phyloP scores from a whole-genome alignment of 2,888 invertebrate species.

The Amblyjoppa proteus region DNA sequence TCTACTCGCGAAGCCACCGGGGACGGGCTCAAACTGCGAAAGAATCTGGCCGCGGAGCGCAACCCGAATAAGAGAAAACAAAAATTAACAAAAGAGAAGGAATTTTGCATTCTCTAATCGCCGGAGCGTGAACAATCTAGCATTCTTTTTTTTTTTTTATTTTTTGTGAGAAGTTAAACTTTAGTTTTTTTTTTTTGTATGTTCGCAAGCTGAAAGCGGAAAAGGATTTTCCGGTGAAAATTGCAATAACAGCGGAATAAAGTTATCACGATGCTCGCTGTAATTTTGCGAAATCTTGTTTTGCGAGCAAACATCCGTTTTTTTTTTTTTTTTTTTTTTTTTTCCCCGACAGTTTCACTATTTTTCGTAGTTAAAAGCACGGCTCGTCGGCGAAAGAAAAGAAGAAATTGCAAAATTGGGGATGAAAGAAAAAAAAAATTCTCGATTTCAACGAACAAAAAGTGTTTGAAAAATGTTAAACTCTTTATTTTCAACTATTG shows the following conservation, averaged over 20 bases:
- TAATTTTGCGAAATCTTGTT: no score
- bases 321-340: no score
- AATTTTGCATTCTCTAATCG: not conserved
- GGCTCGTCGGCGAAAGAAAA: no score
- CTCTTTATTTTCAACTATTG: no score
- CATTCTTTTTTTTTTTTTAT: not conserved
- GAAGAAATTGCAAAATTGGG: no score
- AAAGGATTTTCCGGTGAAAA: not conserved
- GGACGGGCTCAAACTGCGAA: slow-evolving; percentile 20
- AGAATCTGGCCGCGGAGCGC: slow-evolving; percentile 7
- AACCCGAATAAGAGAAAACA: not conserved
- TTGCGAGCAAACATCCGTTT: no score
- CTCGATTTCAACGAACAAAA: no score
- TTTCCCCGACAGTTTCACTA: no score
- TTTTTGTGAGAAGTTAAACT: not conserved
- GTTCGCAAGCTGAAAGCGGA: not conserved
- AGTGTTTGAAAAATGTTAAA: no score
- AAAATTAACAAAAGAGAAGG: not conserved
- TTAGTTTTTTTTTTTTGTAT: not conserved
- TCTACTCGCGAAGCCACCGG: not conserved
- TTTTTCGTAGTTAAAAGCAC: no score
- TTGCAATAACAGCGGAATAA: not conserved
- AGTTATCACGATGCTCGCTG: no score
- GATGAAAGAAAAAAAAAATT: no score
- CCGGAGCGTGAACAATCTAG: slow-evolving; percentile 1